Evolutionary conservation across 37 sponge, comb jelly and placozoan species (phyloP), one percentile per base, ranked within the genome.

Genomic region (Eunapius fragilis): DNA sequence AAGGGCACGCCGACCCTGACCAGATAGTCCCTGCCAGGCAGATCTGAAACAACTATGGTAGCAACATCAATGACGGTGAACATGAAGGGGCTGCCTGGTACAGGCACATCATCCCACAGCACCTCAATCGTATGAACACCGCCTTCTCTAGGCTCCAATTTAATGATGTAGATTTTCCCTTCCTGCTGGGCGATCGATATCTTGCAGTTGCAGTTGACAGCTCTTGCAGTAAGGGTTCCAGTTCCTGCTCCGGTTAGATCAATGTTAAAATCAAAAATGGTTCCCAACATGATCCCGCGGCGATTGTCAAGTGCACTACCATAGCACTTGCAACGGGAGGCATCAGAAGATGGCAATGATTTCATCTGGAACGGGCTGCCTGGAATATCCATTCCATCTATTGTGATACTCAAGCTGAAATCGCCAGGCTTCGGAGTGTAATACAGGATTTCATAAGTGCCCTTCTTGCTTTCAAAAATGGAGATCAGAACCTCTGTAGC

Each of bases 161-260:
- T 95, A 19, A 92, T 38, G 2, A 83, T 36, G 71, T 93, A 82
- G 23, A 92, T 30, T 31, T 85, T 78, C 0, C 72, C 87, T 13
- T 82, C 71, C 6, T 77, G 58, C 0, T 79, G 27, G 24, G 73
- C 31, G 25, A 87, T 81, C 0, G 58, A 58, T 58, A 58, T 58
- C 27, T 77, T 41, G 35, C 58, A 76, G 72, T 36, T 14, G 19
- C 91, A 88, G 45, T 87, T 91, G 22, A 49, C 24, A 32, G 93
- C 91, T 10, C 77, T 90, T 17, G 88, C 89, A 0, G 48, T 83
- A 11, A 96, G 88, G 25, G 85, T 79, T 17, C 94, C 93, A 0
- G 72, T 80, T 10, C 96, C 96, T 31, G 96, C 96, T 14, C 89
- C 31, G 27, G 80, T 91, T 19, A 94, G 88, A 84, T 96, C 96